phyloP scores from a whole-genome alignment of 2,113 vertebrate species.

The Passer montanus region DNA sequence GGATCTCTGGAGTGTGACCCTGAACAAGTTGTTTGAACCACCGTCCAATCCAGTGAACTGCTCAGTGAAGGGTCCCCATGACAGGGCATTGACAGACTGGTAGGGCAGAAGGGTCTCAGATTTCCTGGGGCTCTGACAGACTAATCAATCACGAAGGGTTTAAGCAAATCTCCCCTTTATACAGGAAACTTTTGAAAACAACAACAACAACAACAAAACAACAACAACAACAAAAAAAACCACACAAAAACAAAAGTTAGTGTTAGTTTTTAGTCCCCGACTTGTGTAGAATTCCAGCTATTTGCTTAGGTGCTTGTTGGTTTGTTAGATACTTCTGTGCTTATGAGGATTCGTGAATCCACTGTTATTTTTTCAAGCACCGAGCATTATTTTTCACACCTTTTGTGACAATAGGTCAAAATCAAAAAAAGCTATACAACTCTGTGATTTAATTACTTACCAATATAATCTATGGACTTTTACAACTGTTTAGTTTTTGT shows the following conservation, averaged over 20 bases:
- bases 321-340: background rate
- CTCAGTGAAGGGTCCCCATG: background rate
- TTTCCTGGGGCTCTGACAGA: background rate
- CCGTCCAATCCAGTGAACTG: background rate
- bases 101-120: background rate
- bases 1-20: background rate
- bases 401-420: background rate
- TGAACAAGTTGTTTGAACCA: accelerated
- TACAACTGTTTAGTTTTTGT: background rate
- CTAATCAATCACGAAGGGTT: accelerated
- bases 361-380: background rate
- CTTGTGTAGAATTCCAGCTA: background rate
- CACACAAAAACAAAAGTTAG: background rate
- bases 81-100: background rate
- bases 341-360: background rate
- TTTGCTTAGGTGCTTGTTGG: background rate
- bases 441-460: background rate
- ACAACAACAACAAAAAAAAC: too few relatives aligned
- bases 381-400: background rate
- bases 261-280: background rate
- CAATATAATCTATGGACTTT: background rate
- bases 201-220: too few relatives aligned
- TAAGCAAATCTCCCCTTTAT: background rate
- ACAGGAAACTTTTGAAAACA: accelerated
- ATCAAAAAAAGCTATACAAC: background rate